Evolutionary conservation across 53 echinoderm and acorn worm species (phyloP).

Genomic region (Astropecten irregularis): DNA sequence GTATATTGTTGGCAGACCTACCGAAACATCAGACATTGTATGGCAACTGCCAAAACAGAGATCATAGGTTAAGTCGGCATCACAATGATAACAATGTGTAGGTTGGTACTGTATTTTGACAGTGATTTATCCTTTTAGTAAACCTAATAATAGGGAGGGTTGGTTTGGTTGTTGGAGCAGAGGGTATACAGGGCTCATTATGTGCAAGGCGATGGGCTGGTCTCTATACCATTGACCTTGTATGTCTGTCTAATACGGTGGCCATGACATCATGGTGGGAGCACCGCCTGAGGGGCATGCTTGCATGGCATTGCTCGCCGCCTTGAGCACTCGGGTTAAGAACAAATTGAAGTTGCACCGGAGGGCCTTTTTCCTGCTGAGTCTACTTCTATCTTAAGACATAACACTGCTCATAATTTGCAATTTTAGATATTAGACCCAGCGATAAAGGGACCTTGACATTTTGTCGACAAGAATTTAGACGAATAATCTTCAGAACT

Average conservation of each 20-base stretch:
- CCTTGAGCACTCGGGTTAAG: neutral
- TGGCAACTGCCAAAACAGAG: neutral
- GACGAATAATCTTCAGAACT: too few species aligned
- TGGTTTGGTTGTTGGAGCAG: neutral
- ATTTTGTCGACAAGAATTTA: too few species aligned
- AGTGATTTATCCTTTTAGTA: neutral
- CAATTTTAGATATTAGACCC: too few species aligned
- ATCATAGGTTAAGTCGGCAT: slow-evolving; percentile 25
- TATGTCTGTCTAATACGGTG: neutral
- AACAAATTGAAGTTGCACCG: neutral
- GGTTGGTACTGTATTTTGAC: neutral
- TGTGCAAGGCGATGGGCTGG: neutral
- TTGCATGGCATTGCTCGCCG: neutral
- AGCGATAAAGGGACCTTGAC: too few species aligned
- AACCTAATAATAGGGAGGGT: neutral
- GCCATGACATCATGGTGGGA: neutral
- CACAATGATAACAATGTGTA: slow-evolving; percentile 28
- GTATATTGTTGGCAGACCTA: neutral
- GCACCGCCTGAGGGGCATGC: neutral
- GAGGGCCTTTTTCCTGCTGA: too few species aligned
- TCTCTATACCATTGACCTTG: neutral
- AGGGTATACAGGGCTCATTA: neutral
- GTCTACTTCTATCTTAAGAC: too few species aligned
- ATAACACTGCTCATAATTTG: too few species aligned
- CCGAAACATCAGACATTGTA: neutral